Evolutionary conservation across 2,888 invertebrate genomes (phyloP).

Genomic region (Dichetophora obliterata): DNA sequence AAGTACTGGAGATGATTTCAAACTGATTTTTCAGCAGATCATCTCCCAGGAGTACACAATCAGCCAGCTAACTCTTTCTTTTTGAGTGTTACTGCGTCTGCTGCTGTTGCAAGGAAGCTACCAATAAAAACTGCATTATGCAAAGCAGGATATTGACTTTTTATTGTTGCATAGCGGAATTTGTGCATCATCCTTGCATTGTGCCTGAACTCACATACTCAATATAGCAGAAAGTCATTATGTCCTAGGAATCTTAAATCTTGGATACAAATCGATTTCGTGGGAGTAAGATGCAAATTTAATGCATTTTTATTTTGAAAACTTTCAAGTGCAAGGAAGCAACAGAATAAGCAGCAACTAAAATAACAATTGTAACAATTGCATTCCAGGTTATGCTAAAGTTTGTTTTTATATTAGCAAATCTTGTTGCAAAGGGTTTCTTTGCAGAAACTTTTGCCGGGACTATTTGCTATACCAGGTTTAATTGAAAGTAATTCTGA

Average conservation of each 20-base stretch:
- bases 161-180: constrained; percentile 14
- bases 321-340: constrained; percentile 31
- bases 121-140: constrained; percentile 55
- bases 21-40: neutral
- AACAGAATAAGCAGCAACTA: constrained; percentile 3
- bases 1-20: no score
- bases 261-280: neutral
- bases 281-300: constrained; percentile 27
- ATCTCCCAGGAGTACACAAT: neutral
- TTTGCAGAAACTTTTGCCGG: no score
- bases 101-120: constrained; percentile 47
- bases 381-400: neutral
- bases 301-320: constrained; percentile 42
- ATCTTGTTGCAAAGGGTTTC: no score
- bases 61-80: neutral
- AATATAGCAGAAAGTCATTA: neutral
- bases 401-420: no score
- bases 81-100: neutral
- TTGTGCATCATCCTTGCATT: no score
- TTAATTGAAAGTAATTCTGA: no score
- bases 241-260: neutral
- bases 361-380: neutral
- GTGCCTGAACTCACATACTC: no score
- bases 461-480: no score
- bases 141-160: constrained; percentile 51